Conservation (phyloP, 2,797 vertebrate genomes). For the Toxotes lorentzi region DNA sequence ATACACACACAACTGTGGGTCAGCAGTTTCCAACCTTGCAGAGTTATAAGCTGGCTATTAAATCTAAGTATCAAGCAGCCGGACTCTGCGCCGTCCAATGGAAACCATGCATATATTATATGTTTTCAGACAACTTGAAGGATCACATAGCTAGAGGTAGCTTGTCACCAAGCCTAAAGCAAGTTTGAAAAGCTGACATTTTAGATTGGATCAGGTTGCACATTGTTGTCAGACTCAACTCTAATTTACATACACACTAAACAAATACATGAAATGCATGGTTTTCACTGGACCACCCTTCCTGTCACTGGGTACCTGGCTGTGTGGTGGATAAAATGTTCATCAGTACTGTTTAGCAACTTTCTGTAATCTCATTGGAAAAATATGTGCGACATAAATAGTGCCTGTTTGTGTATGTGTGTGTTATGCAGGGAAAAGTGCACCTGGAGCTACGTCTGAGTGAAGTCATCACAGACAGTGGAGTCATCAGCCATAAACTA, state of each 20-base stretch:
- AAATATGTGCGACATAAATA: neutral
- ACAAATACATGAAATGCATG: neutral
- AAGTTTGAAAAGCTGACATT: conserved; percentile 2
- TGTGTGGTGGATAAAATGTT: neutral
- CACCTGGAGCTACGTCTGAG: conserved; percentile 97
- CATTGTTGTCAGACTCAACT: conserved; percentile 3
- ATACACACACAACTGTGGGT: neutral
- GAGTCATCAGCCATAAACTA: conserved; percentile 95
- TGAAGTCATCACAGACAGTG: conserved; percentile 98
- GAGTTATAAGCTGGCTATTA: neutral
- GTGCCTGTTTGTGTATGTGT: conserved; percentile 31
- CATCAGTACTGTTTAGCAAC: neutral
- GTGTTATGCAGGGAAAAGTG: conserved; percentile 92
- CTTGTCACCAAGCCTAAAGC: neutral
- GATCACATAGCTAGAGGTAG: too few relatives aligned
- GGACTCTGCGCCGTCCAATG: neutral
- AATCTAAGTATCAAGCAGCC: neutral
- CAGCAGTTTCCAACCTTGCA: too few relatives aligned
- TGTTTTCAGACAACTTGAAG: conserved; percentile 10
- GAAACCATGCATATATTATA: neutral
- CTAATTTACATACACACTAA: neutral
- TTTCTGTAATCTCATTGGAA: neutral
- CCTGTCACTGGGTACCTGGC: neutral
- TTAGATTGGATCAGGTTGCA: neutral
- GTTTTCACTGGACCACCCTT: neutral